These are phyloP conservation scores for Pluvianellus socialis DNA, from an alignment of 2,113 vertebrate species.

Conservation along the genomic window DNA sequence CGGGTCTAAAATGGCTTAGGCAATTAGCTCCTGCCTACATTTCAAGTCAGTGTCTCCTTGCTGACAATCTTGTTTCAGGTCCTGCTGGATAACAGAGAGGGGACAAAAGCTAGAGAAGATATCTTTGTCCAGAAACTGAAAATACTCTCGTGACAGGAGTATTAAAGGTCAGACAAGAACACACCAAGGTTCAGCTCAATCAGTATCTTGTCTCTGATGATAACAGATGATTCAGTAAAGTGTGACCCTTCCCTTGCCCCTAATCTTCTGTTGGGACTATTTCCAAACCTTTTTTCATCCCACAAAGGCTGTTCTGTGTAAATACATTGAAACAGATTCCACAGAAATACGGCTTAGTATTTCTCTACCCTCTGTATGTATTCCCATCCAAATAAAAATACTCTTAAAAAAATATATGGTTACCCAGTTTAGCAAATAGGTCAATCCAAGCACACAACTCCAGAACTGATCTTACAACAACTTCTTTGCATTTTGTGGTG, in stretches of 20 bases:
- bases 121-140: slow-evolving; percentile 2
- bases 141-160: slow-evolving; percentile 8
- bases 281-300: slow-evolving; percentile 37
- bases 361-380: background rate
- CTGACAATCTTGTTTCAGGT: background rate
- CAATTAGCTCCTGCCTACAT: background rate
- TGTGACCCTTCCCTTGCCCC: slow-evolving; percentile 28
- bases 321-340: slow-evolving; percentile 10
- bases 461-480: background rate
- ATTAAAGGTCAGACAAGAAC: slow-evolving; percentile 27
- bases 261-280: slow-evolving; percentile 26
- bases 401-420: background rate
- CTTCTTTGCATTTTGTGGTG: background rate
- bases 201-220: slow-evolving; percentile 19
- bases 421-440: slow-evolving; percentile 5
- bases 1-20: background rate
- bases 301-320: slow-evolving; percentile 23
- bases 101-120: background rate
- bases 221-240: slow-evolving; percentile 37
- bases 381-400: background rate
- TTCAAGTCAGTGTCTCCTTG: background rate
- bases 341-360: background rate
- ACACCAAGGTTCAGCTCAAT: slow-evolving; percentile 27
- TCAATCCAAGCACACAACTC: background rate
- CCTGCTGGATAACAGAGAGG: background rate